Base-by-base conservation (phyloP, 1,140 invertebrate genomes). In the Holcopasites calliopsidis region DNA sequence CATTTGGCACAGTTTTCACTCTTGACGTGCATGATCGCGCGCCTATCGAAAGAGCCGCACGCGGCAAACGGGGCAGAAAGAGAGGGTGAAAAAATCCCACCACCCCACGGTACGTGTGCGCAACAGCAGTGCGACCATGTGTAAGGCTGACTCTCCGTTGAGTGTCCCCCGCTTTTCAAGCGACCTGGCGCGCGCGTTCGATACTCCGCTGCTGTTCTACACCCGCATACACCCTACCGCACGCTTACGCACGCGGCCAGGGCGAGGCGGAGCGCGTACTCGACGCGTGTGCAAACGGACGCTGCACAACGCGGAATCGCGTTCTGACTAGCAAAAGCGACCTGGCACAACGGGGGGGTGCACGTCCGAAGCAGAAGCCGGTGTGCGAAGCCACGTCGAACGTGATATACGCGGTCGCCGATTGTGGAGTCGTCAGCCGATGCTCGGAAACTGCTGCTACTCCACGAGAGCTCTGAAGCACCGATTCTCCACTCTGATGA, bases 1-100 rank as follows among this genome's bases (percentile, higher is more conserved):
- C 47, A 62, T 80, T 79, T 79, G 79, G 79, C 79, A 82, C 79
- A 82, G 80, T 82, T 82, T 82, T 82, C 79, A 61, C 80, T 82
- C 60, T 77, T 72, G 62, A 77, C 79, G 62, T 82, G 75, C 75
- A 82, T 60, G 73, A 72, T 73, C 79, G 80, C 83, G n/a, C n/a
- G 69, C 70, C 73, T 76, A 80, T 84, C 83, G 79, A 76, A 54
- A 75, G 68, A 79, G 72, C 65, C 72, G 26, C 65, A 40, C 73
- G 73, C 61, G 50, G 38, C 31, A 31, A 69, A 11, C 33, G 54
- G 66, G 76, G 70, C 50, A 79, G 72, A 77, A 62, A 72, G 66
- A 50, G 69, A 69, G 64, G 61, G 75, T 52, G 76, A 49, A 75
- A 33, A 40, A 35, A 74, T 26, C 52, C 49, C 50, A 50, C 44